phyloP scores from a whole-genome alignment of 1,140 invertebrate species.

The Drosophila ficusphila region DNA sequence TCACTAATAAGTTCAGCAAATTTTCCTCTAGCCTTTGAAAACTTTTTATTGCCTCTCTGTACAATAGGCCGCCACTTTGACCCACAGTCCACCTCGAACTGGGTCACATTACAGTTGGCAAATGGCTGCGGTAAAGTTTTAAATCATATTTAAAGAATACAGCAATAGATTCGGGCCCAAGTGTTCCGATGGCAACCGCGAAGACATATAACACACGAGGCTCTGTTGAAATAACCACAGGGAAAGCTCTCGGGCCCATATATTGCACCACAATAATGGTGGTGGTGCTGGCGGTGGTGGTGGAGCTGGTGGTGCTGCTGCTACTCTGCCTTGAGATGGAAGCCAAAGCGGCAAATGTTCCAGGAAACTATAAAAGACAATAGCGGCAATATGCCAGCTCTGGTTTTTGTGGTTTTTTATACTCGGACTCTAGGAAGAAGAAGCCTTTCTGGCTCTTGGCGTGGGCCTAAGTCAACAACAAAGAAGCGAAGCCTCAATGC shows the following conservation, averaged over 20 bases:
- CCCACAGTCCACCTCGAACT: conserved; percentile 22
- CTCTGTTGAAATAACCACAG: conserved; percentile 7
- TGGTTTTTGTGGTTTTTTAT: conserved; percentile 77
- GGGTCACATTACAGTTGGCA: conserved; percentile 46
- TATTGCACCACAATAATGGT: conserved; percentile 53
- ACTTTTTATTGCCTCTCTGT: conserved; percentile 15
- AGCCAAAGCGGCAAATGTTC: conserved; percentile 64
- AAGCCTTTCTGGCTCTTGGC: conserved; percentile 64
- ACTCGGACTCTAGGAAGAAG: conserved; percentile 33
- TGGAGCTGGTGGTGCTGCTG: conserved; percentile 7
- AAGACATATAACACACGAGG: conserved; percentile 39
- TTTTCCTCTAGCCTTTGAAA: conserved; percentile 1
- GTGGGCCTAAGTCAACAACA: conserved; percentile 81
- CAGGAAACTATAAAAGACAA: conserved; percentile 82
- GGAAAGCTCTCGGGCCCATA: conserved; percentile 61
- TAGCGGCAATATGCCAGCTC: conserved; percentile 81
- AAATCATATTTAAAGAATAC: conserved; percentile 51
- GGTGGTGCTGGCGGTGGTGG: background rate
- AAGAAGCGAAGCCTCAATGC: conserved; percentile 54
- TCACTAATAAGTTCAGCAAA: background rate
- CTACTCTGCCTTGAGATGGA: conserved; percentile 23
- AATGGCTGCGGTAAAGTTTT: conserved; percentile 48
- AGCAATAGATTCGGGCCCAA: conserved; percentile 38
- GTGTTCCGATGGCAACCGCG: conserved; percentile 29
- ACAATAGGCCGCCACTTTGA: conserved; percentile 15